Conservation (phyloP, 2,888 invertebrate species). For the Philonicus albiceps region DNA sequence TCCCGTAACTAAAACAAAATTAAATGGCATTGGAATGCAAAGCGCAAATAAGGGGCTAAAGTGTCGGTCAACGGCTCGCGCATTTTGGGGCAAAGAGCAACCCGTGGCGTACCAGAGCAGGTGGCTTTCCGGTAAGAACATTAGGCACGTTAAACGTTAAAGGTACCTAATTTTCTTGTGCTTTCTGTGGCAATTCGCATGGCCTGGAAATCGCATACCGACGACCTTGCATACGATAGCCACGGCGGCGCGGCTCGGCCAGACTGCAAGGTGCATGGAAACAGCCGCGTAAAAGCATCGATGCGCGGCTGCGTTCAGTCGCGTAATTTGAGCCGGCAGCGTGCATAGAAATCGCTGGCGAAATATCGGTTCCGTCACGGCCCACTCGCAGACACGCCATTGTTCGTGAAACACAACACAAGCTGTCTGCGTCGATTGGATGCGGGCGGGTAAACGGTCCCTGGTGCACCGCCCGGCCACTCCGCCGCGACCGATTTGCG, state of each 20-base stretch:
- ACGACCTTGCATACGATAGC: neutral
- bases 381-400: conserved; percentile 17
- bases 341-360: neutral
- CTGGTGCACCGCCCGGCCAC: neutral
- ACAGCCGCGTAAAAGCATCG: neutral
- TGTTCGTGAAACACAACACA: conserved; percentile 15
- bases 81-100: neutral
- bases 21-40: neutral
- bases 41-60: neutral
- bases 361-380: conserved; percentile 37
- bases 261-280: conserved; percentile 37
- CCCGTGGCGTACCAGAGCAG: neutral
- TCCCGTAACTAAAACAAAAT: neutral
- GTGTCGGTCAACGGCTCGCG: neutral
- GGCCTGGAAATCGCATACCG: neutral
- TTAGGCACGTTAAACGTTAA: neutral
- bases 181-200: neutral
- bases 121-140: neutral
- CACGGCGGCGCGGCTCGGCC: neutral
- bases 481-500: neutral
- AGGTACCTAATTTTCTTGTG: too few species aligned
- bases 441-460: conserved; percentile 16
- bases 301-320: neutral
- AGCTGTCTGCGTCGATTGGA: conserved; percentile 30
- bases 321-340: conserved; percentile 22